Evolutionary conservation across 2,888 invertebrate genomes (phyloP).

Genomic region (Pterostichus niger): DNA sequence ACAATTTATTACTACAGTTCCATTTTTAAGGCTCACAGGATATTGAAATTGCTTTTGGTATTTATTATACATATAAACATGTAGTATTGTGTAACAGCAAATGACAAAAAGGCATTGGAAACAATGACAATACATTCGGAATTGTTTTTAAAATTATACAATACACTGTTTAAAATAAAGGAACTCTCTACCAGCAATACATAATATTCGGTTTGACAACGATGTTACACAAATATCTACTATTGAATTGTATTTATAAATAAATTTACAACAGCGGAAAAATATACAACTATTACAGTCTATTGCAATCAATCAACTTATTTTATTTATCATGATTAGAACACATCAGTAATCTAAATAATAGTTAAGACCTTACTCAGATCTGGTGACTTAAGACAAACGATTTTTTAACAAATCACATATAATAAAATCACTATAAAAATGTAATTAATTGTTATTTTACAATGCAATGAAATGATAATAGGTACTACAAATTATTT

Average conservation of each 20-base stretch:
- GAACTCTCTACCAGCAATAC: slow-evolving; percentile 63
- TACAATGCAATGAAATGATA: slow-evolving; percentile 63
- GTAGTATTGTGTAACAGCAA: slow-evolving; percentile 61
- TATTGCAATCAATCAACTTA: slow-evolving; percentile 60
- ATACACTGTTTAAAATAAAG: slow-evolving; percentile 55
- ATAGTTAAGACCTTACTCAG: slow-evolving; percentile 61
- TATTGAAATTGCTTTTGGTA: slow-evolving; percentile 68
- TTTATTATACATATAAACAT: slow-evolving; percentile 60
- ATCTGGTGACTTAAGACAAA: slow-evolving; percentile 57
- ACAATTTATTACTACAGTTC: slow-evolving; percentile 65
- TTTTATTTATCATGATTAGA: slow-evolving; percentile 59
- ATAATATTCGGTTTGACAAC: slow-evolving; percentile 57
- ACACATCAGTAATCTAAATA: slow-evolving; percentile 63
- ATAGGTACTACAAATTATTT: slow-evolving; percentile 60
- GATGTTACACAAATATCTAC: slow-evolving; percentile 58
- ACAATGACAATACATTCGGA: slow-evolving; percentile 13
- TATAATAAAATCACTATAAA: slow-evolving; percentile 66
- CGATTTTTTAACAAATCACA: slow-evolving; percentile 66
- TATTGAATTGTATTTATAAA: slow-evolving; percentile 55
- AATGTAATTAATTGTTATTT: slow-evolving; percentile 56
- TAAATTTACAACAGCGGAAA: slow-evolving; percentile 61
- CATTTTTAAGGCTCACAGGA: slow-evolving; percentile 68
- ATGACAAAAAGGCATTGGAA: slow-evolving; percentile 49
- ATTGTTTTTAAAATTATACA: slow-evolving; percentile 42
- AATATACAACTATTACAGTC: slow-evolving; percentile 64